Conservation (phyloP, 1,140 invertebrate species). For the Archivesica marissinica region DNA sequence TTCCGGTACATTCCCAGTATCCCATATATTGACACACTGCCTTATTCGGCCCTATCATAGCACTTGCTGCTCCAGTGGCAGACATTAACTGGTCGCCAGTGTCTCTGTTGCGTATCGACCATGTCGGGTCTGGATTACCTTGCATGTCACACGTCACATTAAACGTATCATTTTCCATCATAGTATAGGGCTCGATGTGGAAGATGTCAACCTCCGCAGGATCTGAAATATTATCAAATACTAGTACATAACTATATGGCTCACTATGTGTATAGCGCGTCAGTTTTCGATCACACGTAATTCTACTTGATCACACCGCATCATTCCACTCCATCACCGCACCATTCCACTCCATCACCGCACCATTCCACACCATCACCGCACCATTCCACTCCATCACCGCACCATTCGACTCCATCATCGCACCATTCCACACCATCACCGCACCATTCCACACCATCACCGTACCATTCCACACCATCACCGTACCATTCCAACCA, state of each 20-base stretch:
- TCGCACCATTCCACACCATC: no score
- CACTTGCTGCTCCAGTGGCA: neutral
- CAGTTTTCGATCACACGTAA: neutral
- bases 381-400: neutral
- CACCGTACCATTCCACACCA: no score
- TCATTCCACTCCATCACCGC: neutral
- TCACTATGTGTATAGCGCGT: neutral
- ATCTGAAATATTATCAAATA: conserved; percentile 8
- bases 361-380: neutral
- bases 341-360: neutral
- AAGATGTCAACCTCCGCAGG: conserved; percentile 11
- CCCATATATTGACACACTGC: conserved; percentile 17
- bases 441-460: no score
- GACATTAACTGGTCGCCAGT: neutral
- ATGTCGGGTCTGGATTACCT: conserved; percentile 11
- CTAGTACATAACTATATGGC: neutral
- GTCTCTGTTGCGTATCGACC: conserved; percentile 33
- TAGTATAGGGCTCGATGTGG: neutral
- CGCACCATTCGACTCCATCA: neutral
- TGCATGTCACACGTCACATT: conserved; percentile 1
- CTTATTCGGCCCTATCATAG: no score
- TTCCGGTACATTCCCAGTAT: conserved; percentile 46
- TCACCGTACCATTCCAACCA: no score
- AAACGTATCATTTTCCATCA: conserved; percentile 36
- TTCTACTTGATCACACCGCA: neutral